A percentile compares a stretch with the other conserved stretches of the same genome.
These are phyloP conservation scores for Venusia cambrica DNA, from an alignment of 2,888 invertebrate species.

Conservation along the genomic window DNA sequence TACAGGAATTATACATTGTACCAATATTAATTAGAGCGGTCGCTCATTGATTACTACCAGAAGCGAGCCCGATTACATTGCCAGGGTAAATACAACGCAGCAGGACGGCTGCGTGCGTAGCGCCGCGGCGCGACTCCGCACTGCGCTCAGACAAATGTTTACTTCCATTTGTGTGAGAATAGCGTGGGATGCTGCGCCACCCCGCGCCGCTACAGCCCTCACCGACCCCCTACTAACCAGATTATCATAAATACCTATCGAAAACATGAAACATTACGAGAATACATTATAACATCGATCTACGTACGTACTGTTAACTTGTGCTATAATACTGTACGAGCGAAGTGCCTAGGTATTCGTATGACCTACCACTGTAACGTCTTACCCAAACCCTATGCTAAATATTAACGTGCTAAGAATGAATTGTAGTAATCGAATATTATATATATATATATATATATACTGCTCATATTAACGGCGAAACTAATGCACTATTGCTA, in stretches of 20 bases:
- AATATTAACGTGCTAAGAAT: slow-evolving; percentile 64
- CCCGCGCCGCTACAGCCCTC: slow-evolving; percentile 44
- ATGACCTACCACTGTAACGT: slow-evolving; percentile 55
- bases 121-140: slow-evolving; percentile 53
- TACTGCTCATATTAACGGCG: slow-evolving; percentile 45
- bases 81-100: slow-evolving; percentile 49
- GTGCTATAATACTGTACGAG: slow-evolving; percentile 50
- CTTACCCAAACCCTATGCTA: slow-evolving; percentile 65
- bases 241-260: slow-evolving; percentile 34
- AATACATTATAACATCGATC: slow-evolving; percentile 40
- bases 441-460: no score
- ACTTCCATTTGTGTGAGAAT: slow-evolving; percentile 61
- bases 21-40: slow-evolving; percentile 54
- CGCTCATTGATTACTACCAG: slow-evolving; percentile 46
- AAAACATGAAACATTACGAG: slow-evolving; percentile 36
- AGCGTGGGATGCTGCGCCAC: slow-evolving; percentile 74
- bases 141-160: slow-evolving; percentile 70
- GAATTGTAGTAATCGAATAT: slow-evolving; percentile 75
- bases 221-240: slow-evolving; percentile 38
- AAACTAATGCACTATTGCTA: slow-evolving; percentile 62
- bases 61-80: slow-evolving; percentile 64
- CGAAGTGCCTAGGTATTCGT: slow-evolving; percentile 21
- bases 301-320: slow-evolving; percentile 39
- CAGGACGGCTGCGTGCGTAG: slow-evolving; percentile 49
- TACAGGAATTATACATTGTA: slow-evolving; percentile 64